Conservation (phyloP, 1,140 invertebrate genomes). For the Hycleus phaleratus region DNA sequence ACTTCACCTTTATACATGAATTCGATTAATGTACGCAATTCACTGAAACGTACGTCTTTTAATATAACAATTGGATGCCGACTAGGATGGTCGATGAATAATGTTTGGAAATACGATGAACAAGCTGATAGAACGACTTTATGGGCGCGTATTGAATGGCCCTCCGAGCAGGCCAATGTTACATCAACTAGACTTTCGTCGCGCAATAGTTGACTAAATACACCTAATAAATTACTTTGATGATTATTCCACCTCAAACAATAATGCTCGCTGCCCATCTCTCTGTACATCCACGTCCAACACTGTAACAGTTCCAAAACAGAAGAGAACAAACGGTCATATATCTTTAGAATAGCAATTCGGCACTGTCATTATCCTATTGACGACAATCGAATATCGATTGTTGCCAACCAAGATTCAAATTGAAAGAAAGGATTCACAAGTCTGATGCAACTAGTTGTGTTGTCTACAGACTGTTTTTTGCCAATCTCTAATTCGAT, state of each 20-base stretch:
- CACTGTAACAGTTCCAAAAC: too few species aligned
- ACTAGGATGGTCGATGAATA: constrained; percentile 82
- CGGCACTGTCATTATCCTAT: too few species aligned
- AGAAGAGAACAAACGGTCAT: too few species aligned
- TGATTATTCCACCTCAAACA: constrained; percentile 94
- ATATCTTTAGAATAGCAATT: too few species aligned
- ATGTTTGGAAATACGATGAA: constrained; percentile 87
- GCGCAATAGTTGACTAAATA: constrained; percentile 89
- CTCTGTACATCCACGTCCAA: constrained; percentile 61
- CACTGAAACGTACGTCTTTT: constrained; percentile 84
- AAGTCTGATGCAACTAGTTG: too few species aligned
- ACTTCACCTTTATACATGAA: constrained; percentile 97
- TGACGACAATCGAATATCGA: too few species aligned
- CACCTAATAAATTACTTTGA: constrained; percentile 89
- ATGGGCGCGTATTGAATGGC: constrained; percentile 87
- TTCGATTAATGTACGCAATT: constrained; percentile 84
- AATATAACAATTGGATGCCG: constrained; percentile 89
- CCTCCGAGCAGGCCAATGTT: constrained; percentile 89
- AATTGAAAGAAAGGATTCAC: too few species aligned
- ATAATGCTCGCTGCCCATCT: constrained; percentile 91
- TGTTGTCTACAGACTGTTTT: too few species aligned
- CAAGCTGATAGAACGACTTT: constrained; percentile 89
- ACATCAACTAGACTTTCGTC: constrained; percentile 92
- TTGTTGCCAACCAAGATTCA: too few species aligned
- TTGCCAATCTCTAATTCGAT: too few species aligned